Evolutionary conservation across 2,888 invertebrate species (phyloP), one percentile per base, ranked within the genome.

Genomic region (Petrolisthes manimaculis): DNA sequence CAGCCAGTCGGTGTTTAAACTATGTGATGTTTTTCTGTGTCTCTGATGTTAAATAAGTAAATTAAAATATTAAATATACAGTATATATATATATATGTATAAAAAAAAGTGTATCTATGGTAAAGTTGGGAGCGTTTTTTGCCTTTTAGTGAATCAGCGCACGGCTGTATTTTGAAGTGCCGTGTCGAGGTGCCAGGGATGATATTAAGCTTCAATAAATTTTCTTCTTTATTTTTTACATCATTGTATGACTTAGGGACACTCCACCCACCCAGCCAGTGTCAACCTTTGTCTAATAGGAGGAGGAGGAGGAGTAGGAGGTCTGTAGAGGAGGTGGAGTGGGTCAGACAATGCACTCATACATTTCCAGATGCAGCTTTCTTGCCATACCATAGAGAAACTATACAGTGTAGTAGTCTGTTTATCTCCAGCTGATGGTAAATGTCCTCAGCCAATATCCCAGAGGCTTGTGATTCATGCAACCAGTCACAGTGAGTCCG

Each of bases 11-110:
- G 84, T 88, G 88, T 88, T 71, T 69, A 82, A 71, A 71, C 71
- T 86, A 84, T 88, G 88, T 88, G 84, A 80, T 88, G 84, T 88
- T 88, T 88, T 84, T 86, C 84, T 84, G 84, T 88, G 88, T 88
- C 88, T 86, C 86, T 80, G 75, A 88, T 88, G 88, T 53, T 79
- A 5, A 54, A 79, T 4, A n/a, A 8, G 53, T 79, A 54, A 54
- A 9, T 8, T 77, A 21, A 79, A 4, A 79, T n/a, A 54, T 54
- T 54, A n/a, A 53, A 8, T 54, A 54, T 54, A 54, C 79, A 79
- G 55, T 54, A 79, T 71, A 71, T 71, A 71, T 71, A 71, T 71
- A n/a, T 71, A 71, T 71, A 71, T 71, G 71, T 71, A 71, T 71
- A n/a, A 71, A 71, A 71, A n/a, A 71, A n/a, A 71, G 71, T 71